phyloP scores from a whole-genome alignment of 92 coral and sea anemone species.

The Zoanthus gigantus region DNA sequence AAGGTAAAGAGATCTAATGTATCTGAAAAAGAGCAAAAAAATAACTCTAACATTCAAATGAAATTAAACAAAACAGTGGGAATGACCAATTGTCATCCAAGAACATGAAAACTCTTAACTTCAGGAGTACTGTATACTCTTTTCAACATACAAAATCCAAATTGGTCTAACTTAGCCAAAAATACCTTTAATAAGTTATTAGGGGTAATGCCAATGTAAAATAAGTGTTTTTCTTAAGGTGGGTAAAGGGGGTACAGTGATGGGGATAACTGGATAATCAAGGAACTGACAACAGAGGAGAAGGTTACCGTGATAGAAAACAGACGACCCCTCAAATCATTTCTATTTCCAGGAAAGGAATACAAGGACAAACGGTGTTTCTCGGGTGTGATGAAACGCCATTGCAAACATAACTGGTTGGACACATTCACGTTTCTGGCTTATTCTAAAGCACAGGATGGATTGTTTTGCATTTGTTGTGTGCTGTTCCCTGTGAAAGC shows the following conservation, averaged over 20 bases:
- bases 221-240: conserved; percentile 26
- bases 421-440: background rate
- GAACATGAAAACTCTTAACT: conserved; percentile 24
- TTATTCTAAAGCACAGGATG: conserved; percentile 4
- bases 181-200: conserved; percentile 23
- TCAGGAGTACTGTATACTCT: conserved; percentile 27
- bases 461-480: conserved; percentile 2
- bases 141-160: conserved; percentile 28
- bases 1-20: conserved; percentile 21
- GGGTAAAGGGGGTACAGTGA: conserved; percentile 9
- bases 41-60: conserved; percentile 33
- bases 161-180: conserved; percentile 31
- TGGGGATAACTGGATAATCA: background rate
- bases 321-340: background rate
- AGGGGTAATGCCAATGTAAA: conserved; percentile 29
- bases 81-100: conserved; percentile 27
- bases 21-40: conserved; percentile 28
- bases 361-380: background rate
- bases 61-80: conserved; percentile 37
- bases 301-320: background rate
- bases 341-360: background rate
- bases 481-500: conserved; percentile 10
- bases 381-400: conserved; percentile 3
- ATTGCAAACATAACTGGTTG: conserved; percentile 7
- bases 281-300: conserved; percentile 4